Evolutionary conservation across 2,113 vertebrate species (phyloP).

Genomic region (Pithys albifrons): DNA sequence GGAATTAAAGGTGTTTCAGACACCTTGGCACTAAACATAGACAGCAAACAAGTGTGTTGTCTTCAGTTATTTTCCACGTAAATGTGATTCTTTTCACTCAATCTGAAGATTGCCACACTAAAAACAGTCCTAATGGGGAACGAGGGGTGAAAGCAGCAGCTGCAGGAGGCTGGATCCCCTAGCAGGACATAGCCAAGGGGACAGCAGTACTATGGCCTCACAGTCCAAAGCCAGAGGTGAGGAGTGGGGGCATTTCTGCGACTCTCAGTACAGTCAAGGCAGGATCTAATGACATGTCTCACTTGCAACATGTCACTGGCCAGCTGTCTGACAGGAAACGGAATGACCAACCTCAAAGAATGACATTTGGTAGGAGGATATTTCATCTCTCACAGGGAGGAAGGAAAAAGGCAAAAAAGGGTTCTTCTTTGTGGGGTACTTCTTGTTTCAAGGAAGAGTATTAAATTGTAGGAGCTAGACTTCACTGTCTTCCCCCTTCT

Average conservation of each 20-base stretch:
- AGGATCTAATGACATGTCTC: neutral
- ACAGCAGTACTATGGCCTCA: neutral
- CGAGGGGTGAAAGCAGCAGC: neutral
- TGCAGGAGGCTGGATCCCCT: neutral
- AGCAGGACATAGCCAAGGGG: neutral
- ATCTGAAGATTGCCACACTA: neutral
- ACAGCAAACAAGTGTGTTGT: neutral
- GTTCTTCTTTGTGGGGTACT: neutral
- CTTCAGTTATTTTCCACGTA: neutral
- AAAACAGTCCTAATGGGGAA: neutral
- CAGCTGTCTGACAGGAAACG: slow-evolving; percentile 13
- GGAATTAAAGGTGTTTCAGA: slow-evolving; percentile 44
- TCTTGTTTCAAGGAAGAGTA: neutral
- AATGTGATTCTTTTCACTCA: neutral
- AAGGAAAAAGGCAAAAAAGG: neutral
- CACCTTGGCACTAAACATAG: neutral
- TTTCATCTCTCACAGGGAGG: neutral
- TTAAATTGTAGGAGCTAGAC: neutral
- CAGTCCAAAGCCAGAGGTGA: neutral
- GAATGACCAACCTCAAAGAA: slow-evolving; percentile 7
- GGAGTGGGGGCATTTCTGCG: neutral
- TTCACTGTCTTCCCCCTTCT: neutral
- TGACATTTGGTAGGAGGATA: neutral
- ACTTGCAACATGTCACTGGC: neutral
- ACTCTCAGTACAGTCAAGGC: neutral